Base-by-base conservation (phyloP, 2,888 invertebrate species). In the Campoletis raptor region DNA sequence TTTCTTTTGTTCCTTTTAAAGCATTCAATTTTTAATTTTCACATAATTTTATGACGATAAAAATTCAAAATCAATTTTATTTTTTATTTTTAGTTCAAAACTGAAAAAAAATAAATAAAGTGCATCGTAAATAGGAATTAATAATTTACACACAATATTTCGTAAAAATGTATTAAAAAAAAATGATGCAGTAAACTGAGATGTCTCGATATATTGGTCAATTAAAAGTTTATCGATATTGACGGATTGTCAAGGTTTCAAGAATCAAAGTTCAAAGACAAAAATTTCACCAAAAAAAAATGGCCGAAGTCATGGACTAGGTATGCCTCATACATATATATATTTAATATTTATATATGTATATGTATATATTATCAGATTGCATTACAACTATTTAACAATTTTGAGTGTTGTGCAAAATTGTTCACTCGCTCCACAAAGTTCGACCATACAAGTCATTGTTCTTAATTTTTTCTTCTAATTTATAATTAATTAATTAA, bases 361-460 rank as follows among this genome's bases (percentile, higher is more conserved):
- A 69, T 72, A 52, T 18, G 10, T 21, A 73, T 54, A 57, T 24
- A 21, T 57, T 57, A 77, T 85, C 45, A 67, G 86, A 78, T 79
- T 64, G 82, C 74, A 57, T 82, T 76, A 82, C 70, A 85, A 87
- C 85, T 86, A 81, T 86, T 78, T 69, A 86, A 86, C 86, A 86
- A 86, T 83, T 86, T 86, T 83, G 77, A 86, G 83, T 83, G 73
- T 77, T 30, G 83, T 83, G 81, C 86, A 86, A 86, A 86, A 86
- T 86, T 86, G 86, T 86, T 72, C 72, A 72, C 77, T 83, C 80
- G 77, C 64, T 77, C 70, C 72, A 61, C 70, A 48, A 72, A 42
- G 42, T 73, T 83, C 7, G 54, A 67, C 76, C 69, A 24, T 76
- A 69, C 37, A 45, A 52, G 30, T 54, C 70, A 36, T 74, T 48